Conservation (phyloP, 2,888 invertebrate species). For the Platycnemis pennipes region DNA sequence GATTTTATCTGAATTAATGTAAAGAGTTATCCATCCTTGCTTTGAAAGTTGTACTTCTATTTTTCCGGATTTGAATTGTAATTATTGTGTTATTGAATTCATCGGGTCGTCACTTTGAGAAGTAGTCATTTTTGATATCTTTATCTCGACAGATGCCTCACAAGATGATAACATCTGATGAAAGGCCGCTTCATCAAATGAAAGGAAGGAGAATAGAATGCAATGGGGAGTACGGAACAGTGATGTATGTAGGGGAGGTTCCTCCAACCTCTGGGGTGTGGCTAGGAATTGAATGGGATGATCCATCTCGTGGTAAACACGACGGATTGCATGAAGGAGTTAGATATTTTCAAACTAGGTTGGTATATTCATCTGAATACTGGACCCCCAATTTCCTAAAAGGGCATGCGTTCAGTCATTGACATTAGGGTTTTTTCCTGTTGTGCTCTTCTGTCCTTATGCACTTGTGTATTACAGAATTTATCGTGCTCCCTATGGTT, state of each 20-base stretch:
- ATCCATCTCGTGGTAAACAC: constrained; percentile 93
- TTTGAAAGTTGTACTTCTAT: background rate
- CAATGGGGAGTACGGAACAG: constrained; percentile 82
- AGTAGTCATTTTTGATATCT: background rate
- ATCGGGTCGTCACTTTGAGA: background rate
- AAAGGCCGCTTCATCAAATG: background rate
- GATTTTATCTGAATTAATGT: background rate
- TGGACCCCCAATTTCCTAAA: constrained; percentile 49
- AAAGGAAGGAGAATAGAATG: constrained; percentile 80
- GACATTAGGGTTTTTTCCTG: background rate
- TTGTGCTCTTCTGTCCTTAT: background rate
- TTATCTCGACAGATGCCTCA: background rate
- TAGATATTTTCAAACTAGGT: constrained; percentile 90
- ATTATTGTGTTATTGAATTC: background rate
- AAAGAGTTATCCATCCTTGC: background rate
- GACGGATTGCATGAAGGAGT: constrained; percentile 91
- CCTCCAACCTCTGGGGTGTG: constrained; percentile 87
- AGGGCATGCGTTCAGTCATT: background rate
- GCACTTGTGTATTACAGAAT: background rate
- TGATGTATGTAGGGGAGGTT: constrained; percentile 89
- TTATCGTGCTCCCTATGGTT: background rate
- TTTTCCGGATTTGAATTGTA: background rate
- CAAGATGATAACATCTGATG: constrained; percentile 30
- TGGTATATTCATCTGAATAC: constrained; percentile 73
- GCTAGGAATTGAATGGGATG: constrained; percentile 99